A percentile compares a stretch with the other conserved stretches of the same genome.
These are phyloP conservation scores for Cosmorhoe ocellata DNA, from an alignment of 2,888 invertebrate species.

Conservation along the genomic window DNA sequence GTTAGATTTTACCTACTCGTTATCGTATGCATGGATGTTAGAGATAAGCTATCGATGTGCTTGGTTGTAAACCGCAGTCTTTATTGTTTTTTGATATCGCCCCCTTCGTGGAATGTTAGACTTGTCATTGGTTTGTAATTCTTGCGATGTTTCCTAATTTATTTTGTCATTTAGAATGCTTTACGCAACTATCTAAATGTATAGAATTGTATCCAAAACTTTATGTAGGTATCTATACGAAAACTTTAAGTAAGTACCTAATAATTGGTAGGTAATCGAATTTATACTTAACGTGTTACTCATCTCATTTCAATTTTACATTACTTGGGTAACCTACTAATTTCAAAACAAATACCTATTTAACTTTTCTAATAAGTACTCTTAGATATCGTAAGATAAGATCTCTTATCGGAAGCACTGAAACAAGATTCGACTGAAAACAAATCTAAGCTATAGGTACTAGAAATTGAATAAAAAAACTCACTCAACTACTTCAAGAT, in stretches of 20 bases:
- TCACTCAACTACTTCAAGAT: slow-evolving; percentile 34
- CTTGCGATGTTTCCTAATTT: slow-evolving; percentile 30
- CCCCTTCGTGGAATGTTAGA: slow-evolving; percentile 30
- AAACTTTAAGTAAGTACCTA: background rate
- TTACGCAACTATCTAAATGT: too few relatives aligned
- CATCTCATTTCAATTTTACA: too few relatives aligned
- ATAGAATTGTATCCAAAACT: too few relatives aligned
- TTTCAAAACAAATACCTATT: too few relatives aligned
- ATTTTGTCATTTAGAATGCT: slow-evolving; percentile 10
- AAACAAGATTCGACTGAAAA: too few relatives aligned
- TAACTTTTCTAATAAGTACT: too few relatives aligned
- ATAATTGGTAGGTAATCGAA: too few relatives aligned
- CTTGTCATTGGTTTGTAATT: slow-evolving; percentile 37
- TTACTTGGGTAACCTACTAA: too few relatives aligned
- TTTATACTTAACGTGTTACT: too few relatives aligned
- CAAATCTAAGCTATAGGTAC: too few relatives aligned
- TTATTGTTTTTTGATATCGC: slow-evolving; percentile 37
- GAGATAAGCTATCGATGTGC: slow-evolving; percentile 47
- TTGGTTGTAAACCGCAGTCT: slow-evolving; percentile 33
- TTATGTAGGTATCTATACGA: too few relatives aligned
- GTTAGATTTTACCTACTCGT: slow-evolving; percentile 53
- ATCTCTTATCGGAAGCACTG: slow-evolving; percentile 26
- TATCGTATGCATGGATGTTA: slow-evolving; percentile 59
- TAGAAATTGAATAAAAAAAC: slow-evolving; percentile 26
- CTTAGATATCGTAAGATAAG: background rate